phyloP scores from a whole-genome alignment of 37 sponge, comb jelly and placozoan genomes.

The Bolinopsis microptera region DNA sequence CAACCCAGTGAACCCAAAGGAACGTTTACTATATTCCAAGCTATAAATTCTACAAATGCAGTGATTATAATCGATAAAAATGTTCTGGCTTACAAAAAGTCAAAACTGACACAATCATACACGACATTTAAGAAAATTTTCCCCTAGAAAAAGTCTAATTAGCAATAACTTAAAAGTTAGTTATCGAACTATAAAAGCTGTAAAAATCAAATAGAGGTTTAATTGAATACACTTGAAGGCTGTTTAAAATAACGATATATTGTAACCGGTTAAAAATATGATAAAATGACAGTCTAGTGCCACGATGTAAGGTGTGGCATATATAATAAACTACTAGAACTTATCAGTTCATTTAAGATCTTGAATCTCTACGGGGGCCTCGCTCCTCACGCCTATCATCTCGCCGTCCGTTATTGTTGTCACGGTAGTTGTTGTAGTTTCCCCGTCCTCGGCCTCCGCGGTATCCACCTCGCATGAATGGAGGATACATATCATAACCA shows the following conservation, averaged over 20 bases:
- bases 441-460: conserved; percentile 33
- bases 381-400: conserved; percentile 1
- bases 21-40: neutral
- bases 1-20: neutral
- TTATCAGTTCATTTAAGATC: neutral
- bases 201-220: conserved; percentile 59
- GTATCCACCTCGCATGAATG: conserved; percentile 3
- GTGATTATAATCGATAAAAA: neutral
- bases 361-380: neutral
- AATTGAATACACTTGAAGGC: conserved; percentile 47
- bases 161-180: conserved; percentile 53
- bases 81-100: neutral
- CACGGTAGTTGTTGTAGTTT: neutral
- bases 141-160: conserved; percentile 64
- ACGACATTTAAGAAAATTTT: conserved; percentile 46
- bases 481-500: conserved; percentile 59
- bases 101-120: neutral
- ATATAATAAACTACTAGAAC: neutral
- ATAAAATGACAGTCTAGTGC: conserved; percentile 17
- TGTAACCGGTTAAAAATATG: conserved; percentile 57
- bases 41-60: neutral
- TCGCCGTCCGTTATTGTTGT: neutral
- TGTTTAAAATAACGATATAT: conserved; percentile 39
- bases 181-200: conserved; percentile 61
- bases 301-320: neutral